A percentile compares a stretch with the other conserved stretches of the same genome.
Evolutionary conservation across 2,888 invertebrate species (phyloP).

Genomic region (Cepaea hortensis): DNA sequence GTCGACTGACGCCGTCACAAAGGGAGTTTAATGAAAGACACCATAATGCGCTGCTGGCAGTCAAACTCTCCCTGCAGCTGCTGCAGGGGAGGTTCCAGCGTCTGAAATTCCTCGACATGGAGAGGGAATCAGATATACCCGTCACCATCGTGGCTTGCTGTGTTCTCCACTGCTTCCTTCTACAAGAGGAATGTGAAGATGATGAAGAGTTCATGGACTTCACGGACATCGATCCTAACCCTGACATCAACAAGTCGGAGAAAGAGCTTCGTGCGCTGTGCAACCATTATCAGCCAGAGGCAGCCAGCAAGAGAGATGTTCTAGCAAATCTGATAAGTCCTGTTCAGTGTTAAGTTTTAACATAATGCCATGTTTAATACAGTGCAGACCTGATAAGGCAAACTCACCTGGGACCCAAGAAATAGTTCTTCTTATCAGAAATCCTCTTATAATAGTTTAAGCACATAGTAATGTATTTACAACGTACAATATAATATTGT

Average conservation of each 20-base stretch:
- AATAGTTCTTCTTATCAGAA: no score
- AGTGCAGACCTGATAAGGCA: background rate
- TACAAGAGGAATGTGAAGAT: constrained; percentile 47
- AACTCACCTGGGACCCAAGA: background rate
- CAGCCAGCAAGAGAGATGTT: constrained; percentile 49
- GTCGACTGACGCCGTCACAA: constrained; percentile 40
- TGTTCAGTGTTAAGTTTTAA: constrained; percentile 22
- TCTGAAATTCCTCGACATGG: constrained; percentile 49
- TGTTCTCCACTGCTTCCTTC: constrained; percentile 47
- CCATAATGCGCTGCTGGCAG: constrained; percentile 43
- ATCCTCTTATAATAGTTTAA: no score
- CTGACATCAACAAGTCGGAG: constrained; percentile 49
- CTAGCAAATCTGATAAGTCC: constrained; percentile 46
- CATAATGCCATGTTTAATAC: background rate
- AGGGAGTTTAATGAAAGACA: constrained; percentile 46
- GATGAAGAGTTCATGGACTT: constrained; percentile 48
- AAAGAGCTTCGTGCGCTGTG: constrained; percentile 47
- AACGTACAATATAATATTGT: no score
- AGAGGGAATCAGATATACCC: constrained; percentile 49
- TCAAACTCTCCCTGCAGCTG: constrained; percentile 44
- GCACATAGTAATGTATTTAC: background rate
- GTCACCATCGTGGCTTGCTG: constrained; percentile 50
- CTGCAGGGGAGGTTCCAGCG: constrained; percentile 46
- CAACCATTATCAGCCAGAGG: constrained; percentile 49
- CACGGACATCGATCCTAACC: constrained; percentile 46